phyloP scores from a whole-genome alignment of 1,140 invertebrate species.

The Luehdorfia chinensis region DNA sequence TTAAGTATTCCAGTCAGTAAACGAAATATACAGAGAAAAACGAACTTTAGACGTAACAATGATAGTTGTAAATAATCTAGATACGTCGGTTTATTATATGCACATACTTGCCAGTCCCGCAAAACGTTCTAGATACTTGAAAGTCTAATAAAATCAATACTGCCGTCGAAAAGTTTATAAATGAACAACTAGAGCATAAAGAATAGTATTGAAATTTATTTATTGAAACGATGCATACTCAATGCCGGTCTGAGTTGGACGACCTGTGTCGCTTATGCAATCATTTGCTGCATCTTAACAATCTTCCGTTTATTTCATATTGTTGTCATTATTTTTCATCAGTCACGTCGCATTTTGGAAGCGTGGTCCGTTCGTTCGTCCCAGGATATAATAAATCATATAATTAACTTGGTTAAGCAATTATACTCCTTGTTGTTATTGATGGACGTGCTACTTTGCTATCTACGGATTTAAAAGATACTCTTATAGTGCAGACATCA shows the following conservation, averaged over 20 bases:
- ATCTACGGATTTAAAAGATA: background rate
- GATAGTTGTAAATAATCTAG: no score
- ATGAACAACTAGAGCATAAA: slow-evolving; percentile 19
- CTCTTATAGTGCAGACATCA: slow-evolving; percentile 1
- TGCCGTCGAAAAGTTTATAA: slow-evolving; percentile 3
- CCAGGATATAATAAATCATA: slow-evolving; percentile 13
- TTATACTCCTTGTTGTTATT: slow-evolving; percentile 1
- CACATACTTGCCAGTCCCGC: no score
- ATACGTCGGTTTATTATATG: no score
- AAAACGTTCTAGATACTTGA: no score
- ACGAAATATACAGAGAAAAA: no score
- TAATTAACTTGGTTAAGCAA: background rate
- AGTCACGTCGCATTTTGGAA: slow-evolving; percentile 10
- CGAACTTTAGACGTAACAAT: no score
- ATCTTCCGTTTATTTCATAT: slow-evolving; percentile 2
- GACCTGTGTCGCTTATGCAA: background rate
- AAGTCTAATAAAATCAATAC: no score
- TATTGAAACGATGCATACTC: slow-evolving; percentile 24
- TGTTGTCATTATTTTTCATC: slow-evolving; percentile 11
- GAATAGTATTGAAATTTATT: slow-evolving; percentile 31
- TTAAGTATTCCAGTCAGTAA: no score
- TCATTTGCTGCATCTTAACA: slow-evolving; percentile 1
- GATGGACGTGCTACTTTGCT: slow-evolving; percentile 1
- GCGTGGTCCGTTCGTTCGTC: slow-evolving; percentile 1
- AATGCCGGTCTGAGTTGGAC: slow-evolving; percentile 18